A percentile compares a stretch with the other conserved stretches of the same genome.
Conservation (phyloP, 2,888 invertebrate genomes). For the Scrobipalpa atriplicella region DNA sequence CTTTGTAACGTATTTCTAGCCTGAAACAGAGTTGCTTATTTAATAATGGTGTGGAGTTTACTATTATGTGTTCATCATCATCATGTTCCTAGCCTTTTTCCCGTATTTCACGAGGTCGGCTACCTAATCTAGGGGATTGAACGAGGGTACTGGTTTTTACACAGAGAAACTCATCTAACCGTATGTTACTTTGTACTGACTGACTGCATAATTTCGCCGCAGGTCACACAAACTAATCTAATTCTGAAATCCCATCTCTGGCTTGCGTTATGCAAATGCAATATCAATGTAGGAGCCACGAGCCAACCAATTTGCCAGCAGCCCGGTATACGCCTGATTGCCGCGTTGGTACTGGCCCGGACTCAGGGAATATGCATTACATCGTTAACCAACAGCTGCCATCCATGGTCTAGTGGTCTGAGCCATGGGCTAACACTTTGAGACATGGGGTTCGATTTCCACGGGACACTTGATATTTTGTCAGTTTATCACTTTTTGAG, state of each 20-base stretch:
- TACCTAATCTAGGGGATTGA: too few species aligned
- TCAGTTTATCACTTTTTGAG: too few species aligned
- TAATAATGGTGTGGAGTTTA: background rate
- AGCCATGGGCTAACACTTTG: too few species aligned
- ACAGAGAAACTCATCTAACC: too few species aligned
- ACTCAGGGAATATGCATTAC: background rate
- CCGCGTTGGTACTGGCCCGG: background rate
- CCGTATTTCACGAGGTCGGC: too few species aligned
- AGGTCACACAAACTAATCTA: constrained; percentile 9
- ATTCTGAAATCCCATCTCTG: constrained; percentile 12
- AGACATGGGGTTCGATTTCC: too few species aligned
- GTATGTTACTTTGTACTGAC: background rate
- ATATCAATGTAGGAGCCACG: background rate
- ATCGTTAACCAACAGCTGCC: too few species aligned
- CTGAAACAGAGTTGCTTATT: constrained; percentile 1
- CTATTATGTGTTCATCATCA: background rate
- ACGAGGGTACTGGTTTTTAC: too few species aligned
- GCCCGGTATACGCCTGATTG: constrained; percentile 5
- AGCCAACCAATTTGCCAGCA: constrained; percentile 13
- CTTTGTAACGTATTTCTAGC: constrained; percentile 3
- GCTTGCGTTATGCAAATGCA: constrained; percentile 9
- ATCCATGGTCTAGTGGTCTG: too few species aligned
- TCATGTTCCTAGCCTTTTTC: too few species aligned
- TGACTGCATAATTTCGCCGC: background rate
- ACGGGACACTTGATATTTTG: too few species aligned